Percentiles rank a stretch among this genome's conserved stretches.
These are phyloP conservation scores for Ctenomys sociabilis DNA, from an alignment of 2,113 vertebrate species.

Conservation along the genomic window DNA sequence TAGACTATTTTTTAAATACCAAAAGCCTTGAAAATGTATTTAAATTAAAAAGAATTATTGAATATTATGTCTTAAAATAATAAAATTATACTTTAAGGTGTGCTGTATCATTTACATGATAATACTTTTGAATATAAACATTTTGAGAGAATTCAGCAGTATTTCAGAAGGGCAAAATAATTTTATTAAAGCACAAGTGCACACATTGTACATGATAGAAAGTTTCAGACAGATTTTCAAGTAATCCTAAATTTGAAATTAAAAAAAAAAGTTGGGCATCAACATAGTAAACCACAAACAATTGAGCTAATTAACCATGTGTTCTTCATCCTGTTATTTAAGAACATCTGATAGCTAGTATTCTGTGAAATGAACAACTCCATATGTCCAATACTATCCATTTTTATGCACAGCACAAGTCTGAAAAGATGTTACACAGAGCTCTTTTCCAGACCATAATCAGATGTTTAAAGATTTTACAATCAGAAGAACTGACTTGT, in stretches of 20 bases:
- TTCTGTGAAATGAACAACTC: slow-evolving; percentile 83
- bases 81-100: slow-evolving; percentile 26
- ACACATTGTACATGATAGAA: neutral
- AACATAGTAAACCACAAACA: slow-evolving; percentile 74
- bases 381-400: slow-evolving; percentile 83
- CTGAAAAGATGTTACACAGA: slow-evolving; percentile 76
- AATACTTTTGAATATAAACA: neutral
- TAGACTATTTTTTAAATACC: neutral
- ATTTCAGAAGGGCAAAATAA: neutral
- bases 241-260: slow-evolving; percentile 37
- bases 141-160: neutral
- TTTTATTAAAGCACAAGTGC: slow-evolving; percentile 14
- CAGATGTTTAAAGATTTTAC: slow-evolving; percentile 81
- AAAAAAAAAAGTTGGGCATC: slow-evolving; percentile 69
- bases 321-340: slow-evolving; percentile 74
- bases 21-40: neutral
- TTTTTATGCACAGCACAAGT: slow-evolving; percentile 77
- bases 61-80: slow-evolving; percentile 39
- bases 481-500: slow-evolving; percentile 80
- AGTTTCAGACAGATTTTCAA: slow-evolving; percentile 44
- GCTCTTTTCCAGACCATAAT: slow-evolving; percentile 81
- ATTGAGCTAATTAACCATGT: slow-evolving; percentile 79
- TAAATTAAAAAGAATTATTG: slow-evolving; percentile 18
- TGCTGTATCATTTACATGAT: neutral
- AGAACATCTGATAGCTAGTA: slow-evolving; percentile 76